phyloP scores from a whole-genome alignment of 2,113 vertebrate species.

The Sinocyclocheilus rhinocerous region DNA sequence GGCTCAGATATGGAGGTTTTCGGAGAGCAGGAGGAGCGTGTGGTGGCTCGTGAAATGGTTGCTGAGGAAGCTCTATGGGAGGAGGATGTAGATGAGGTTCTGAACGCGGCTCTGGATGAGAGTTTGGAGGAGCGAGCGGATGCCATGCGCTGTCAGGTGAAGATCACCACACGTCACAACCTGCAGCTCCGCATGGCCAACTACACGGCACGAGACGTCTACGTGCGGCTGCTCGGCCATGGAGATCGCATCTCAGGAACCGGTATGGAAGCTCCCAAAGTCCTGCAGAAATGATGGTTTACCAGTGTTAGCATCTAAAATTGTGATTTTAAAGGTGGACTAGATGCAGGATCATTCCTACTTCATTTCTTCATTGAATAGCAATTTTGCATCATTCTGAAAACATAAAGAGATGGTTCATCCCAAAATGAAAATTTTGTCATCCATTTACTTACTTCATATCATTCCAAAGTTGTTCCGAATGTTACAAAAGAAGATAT shows the following conservation, averaged over 20 bases:
- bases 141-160: constrained; percentile 90
- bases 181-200: constrained; percentile 91
- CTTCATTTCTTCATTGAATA: neutral
- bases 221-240: constrained; percentile 86
- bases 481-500: too few relatives aligned
- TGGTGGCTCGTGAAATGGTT: neutral
- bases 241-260: constrained; percentile 81
- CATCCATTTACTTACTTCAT: neutral
- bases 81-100: constrained; percentile 13
- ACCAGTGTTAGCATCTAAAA: too few relatives aligned
- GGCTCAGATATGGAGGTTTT: constrained; percentile 67
- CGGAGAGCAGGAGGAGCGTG: constrained; percentile 49
- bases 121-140: constrained; percentile 59
- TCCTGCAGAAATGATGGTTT: constrained; percentile 1
- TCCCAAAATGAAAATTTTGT: too few relatives aligned
- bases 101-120: neutral
- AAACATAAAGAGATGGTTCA: neutral
- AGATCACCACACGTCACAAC: constrained; percentile 88
- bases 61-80: neutral
- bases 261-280: constrained; percentile 43
- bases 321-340: too few relatives aligned
- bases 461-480: neutral
- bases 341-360: neutral
- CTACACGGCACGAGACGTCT: constrained; percentile 87
- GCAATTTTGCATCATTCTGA: neutral